A percentile compares a stretch with the other conserved stretches of the same genome.
These are phyloP conservation scores for Synanthedon myopaeformis DNA, from an alignment of 2,888 invertebrate species.

Conservation along the genomic window DNA sequence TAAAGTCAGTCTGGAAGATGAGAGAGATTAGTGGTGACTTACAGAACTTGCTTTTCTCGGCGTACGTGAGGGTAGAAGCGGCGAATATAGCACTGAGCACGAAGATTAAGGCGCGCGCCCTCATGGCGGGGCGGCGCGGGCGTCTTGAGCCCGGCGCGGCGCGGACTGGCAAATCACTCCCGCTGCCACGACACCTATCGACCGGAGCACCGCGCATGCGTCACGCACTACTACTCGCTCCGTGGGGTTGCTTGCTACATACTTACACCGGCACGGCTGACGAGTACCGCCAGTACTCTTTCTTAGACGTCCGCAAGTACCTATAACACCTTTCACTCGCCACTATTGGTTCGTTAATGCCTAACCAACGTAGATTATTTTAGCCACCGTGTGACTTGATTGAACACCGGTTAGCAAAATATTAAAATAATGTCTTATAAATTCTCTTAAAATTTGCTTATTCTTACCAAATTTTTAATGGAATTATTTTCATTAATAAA, in stretches of 20 bases:
- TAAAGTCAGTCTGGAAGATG: not conserved
- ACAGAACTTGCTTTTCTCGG: constrained; percentile 70
- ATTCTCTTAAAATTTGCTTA: no score
- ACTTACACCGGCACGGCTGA: no score
- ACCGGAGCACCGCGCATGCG: constrained; percentile 28
- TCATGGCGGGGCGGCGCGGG: constrained; percentile 27
- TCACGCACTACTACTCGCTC: constrained; percentile 15
- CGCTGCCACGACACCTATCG: constrained; percentile 12
- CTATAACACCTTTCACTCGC: no score
- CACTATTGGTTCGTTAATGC: no score
- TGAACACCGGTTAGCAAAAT: no score
- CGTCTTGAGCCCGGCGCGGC: constrained; percentile 36
- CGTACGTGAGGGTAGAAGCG: constrained; percentile 34
- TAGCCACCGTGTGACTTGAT: no score
- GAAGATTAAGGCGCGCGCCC: constrained; percentile 48
- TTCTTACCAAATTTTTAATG: no score
- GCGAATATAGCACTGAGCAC: constrained; percentile 43
- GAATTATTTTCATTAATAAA: no score
- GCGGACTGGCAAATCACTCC: constrained; percentile 15
- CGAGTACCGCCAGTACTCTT: no score
- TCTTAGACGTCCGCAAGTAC: no score
- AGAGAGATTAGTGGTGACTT: constrained; percentile 24
- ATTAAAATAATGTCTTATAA: no score
- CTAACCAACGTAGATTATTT: no score
- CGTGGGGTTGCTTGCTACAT: not conserved